Evolutionary conservation across 2,888 invertebrate species (phyloP).

Genomic region (Andrena bucephala): DNA sequence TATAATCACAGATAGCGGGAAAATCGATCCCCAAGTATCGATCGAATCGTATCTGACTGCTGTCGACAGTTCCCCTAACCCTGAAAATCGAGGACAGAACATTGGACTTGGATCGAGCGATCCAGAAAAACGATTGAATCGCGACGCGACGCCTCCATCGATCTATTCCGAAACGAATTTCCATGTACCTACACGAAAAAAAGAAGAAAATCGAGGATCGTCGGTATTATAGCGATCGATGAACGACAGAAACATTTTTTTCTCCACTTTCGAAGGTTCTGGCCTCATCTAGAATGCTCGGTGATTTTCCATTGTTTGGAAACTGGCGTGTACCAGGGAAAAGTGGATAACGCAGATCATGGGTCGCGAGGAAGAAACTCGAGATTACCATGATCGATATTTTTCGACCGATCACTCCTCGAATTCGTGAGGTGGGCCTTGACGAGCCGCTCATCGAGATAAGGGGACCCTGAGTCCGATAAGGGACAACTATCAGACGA

Average conservation of each 20-base stretch:
- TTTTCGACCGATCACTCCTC: slow-evolving; percentile 23
- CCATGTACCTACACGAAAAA: background rate
- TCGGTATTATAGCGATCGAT: no score
- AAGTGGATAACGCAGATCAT: background rate
- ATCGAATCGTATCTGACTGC: slow-evolving; percentile 5
- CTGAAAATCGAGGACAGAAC: background rate
- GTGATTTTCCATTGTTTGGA: slow-evolving; percentile 1
- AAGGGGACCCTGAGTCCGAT: slow-evolving; percentile 33
- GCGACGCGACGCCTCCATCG: background rate
- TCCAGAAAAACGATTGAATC: background rate
- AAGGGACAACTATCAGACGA: slow-evolving; percentile 34
- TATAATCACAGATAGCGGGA: slow-evolving; percentile 45
- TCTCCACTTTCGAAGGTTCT: no score
- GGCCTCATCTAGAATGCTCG: background rate
- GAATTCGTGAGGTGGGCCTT: slow-evolving; percentile 47
- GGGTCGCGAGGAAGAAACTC: background rate
- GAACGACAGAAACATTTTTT: no score
- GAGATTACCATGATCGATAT: slow-evolving; percentile 22
- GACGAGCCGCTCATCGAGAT: slow-evolving; percentile 41
- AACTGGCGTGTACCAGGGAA: background rate
- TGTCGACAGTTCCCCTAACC: background rate
- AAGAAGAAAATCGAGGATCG: background rate
- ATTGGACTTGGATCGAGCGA: background rate
- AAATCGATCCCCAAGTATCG: background rate
- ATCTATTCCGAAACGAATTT: background rate